Evolutionary conservation across 2,113 vertebrate species (phyloP).

Genomic region (Mormoops blainvillei): DNA sequence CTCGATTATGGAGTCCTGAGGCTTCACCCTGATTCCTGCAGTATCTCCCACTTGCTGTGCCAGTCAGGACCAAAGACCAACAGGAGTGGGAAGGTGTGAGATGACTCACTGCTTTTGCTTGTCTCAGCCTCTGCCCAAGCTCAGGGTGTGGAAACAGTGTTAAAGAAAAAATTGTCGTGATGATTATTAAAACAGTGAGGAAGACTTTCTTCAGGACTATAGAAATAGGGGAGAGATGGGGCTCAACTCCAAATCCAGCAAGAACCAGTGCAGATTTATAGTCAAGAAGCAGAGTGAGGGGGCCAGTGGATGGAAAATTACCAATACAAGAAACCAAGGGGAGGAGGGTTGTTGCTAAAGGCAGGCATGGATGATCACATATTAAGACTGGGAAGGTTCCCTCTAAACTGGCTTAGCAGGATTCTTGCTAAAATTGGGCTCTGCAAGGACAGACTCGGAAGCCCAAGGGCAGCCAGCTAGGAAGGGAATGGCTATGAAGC

Average conservation of each 20-base stretch:
- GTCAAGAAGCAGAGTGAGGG: background rate
- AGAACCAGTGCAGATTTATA: background rate
- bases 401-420: background rate
- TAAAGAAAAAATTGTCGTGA: background rate
- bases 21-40: background rate
- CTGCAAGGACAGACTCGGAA: background rate
- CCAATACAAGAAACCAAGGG: background rate
- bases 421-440: background rate
- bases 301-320: fast-evolving
- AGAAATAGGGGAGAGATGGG: background rate
- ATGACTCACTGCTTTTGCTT: background rate
- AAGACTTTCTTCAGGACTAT: background rate
- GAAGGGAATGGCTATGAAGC: background rate
- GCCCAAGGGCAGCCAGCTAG: background rate
- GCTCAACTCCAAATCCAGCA: background rate
- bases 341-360: background rate
- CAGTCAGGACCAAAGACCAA: background rate
- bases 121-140: background rate
- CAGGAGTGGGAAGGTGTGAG: background rate
- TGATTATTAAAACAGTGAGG: background rate
- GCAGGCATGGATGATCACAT: background rate
- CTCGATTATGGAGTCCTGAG: background rate
- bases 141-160: background rate
- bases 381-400: background rate
- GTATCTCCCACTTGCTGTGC: background rate